phyloP scores from a whole-genome alignment of 2,888 invertebrate genomes.

The Timandra comae region DNA sequence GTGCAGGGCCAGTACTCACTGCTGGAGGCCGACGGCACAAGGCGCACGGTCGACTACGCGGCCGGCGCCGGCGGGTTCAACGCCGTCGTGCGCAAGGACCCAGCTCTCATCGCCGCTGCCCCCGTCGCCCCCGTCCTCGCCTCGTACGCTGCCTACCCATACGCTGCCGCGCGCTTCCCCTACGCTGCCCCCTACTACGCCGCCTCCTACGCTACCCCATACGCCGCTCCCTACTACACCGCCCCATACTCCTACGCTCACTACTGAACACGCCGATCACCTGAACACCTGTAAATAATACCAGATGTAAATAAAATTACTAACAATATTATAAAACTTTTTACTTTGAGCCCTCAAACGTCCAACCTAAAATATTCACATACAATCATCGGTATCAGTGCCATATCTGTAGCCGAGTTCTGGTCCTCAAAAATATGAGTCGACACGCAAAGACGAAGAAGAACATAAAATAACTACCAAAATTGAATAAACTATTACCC shows the following conservation, averaged over 20 bases:
- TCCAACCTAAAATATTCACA: too few relatives aligned
- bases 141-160: slow-evolving; percentile 16
- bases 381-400: too few relatives aligned
- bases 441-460: too few relatives aligned
- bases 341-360: too few relatives aligned
- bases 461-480: too few relatives aligned
- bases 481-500: too few relatives aligned
- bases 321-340: not conserved
- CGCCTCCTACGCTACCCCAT: slow-evolving; percentile 15
- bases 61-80: slow-evolving; percentile 72
- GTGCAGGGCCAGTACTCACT: slow-evolving; percentile 48
- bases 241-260: slow-evolving; percentile 22
- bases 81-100: slow-evolving; percentile 70
- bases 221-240: slow-evolving; percentile 17
- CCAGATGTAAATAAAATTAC: slow-evolving; percentile 14
- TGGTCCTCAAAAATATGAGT: too few relatives aligned
- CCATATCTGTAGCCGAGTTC: too few relatives aligned
- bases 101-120: slow-evolving; percentile 36
- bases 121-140: slow-evolving; percentile 18
- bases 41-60: slow-evolving; percentile 72
- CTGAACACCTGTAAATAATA: slow-evolving; percentile 10
- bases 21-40: slow-evolving; percentile 68
- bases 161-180: slow-evolving; percentile 15
- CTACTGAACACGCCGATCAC: slow-evolving; percentile 19
- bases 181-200: slow-evolving; percentile 7